Evolutionary conservation across 2,113 vertebrate genomes (phyloP), one percentile per base, ranked within the genome.

Genomic region (Solea senegalensis): DNA sequence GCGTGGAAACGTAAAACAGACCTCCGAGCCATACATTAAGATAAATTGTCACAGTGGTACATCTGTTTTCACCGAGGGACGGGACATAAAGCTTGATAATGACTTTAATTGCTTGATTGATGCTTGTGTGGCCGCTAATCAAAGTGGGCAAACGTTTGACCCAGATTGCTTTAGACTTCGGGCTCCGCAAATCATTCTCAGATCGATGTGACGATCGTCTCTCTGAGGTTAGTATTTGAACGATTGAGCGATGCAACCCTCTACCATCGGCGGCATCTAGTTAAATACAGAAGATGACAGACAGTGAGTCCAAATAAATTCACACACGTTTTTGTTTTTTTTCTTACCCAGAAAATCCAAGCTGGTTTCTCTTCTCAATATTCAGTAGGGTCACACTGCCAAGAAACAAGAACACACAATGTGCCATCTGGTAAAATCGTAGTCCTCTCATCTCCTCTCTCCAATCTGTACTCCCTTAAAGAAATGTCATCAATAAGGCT

Each of bases 371-470:
- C 88, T 85, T 89, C 81, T 87, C 74, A 89, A 90, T 88, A 92
- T 91, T 92, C 88, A 84, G 76, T 50, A 83, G 90, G 86, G 88
- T 91, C 87, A 87, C 65, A 87, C 85, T 91, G 86, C 87, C 92
- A 89, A 89, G 83, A 90, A 86, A 82, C 71, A 83, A 78, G 80
- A 90, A 88, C 88, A 85, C 83, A 90, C 86, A 89, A 89, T 75
- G 88, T 78, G 84, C 92, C 93, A 93, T 94, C 92, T 94, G 92
- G 86, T 89, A 89, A 87, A 87, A 85, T 76, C 64, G 1, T 70
- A 79, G 82, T 80, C 73, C 76, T 90, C 89, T 87, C 79, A 86
- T 92, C 88, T 80, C 80, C 78, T 79, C 83, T 61, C 70, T 74
- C 74, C 90, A 91, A 89, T 90, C 89, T 92, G 88, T 80, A 88